phyloP scores from a whole-genome alignment of 2,797 vertebrate genomes.

The Mergus octosetaceus region DNA sequence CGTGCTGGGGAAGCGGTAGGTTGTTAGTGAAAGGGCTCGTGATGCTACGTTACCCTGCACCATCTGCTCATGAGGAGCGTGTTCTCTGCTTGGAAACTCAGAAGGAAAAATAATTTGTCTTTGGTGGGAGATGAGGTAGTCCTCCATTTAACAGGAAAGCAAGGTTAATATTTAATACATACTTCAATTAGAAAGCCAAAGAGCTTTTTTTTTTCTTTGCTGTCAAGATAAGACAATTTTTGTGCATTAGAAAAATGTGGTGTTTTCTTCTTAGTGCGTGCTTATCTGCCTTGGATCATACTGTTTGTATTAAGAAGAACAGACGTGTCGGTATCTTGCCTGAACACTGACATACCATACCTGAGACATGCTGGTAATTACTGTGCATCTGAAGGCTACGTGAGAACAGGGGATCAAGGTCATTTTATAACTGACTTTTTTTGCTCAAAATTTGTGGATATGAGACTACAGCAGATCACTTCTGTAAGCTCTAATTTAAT shows the following conservation, averaged over 20 bases:
- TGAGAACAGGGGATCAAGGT: not conserved
- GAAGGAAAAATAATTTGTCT: not conserved
- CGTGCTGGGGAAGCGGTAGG: not conserved
- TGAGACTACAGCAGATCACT: not conserved
- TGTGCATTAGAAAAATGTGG: fast-evolving
- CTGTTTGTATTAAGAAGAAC: not conserved
- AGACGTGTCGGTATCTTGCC: not conserved
- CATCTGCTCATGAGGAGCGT: not conserved
- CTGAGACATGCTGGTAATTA: not conserved
- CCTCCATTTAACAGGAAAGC: not conserved
- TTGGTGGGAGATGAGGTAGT: not conserved
- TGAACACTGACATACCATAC: not conserved
- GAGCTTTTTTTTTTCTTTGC: not conserved
- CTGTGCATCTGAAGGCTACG: not conserved
- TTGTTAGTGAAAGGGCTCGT: not conserved
- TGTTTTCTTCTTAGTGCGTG: not conserved
- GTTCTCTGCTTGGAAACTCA: not conserved
- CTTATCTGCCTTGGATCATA: not conserved
- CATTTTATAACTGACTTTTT: not conserved
- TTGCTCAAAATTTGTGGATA: not conserved
- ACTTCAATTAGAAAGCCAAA: not conserved
- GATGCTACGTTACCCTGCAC: not conserved
- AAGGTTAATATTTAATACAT: not conserved
- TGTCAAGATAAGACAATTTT: not conserved
- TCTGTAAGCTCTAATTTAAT: not conserved